Percentiles rank a stretch among this genome's conserved stretches.
Evolutionary conservation across 2,888 invertebrate species (phyloP).

Genomic region (Drosophila colorata): DNA sequence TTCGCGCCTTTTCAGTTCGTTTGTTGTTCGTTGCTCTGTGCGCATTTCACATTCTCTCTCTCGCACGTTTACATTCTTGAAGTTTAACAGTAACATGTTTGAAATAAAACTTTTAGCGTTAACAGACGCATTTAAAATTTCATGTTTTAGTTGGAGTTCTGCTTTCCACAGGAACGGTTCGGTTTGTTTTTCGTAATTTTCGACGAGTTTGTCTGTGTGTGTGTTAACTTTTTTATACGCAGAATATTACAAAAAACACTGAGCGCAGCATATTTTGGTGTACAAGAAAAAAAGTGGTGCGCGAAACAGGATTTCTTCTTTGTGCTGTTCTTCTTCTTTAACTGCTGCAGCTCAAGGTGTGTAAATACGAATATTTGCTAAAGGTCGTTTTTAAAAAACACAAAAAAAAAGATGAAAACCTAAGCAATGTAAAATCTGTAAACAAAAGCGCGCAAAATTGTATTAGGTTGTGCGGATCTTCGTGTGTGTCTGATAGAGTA

Average conservation of each 20-base stretch:
- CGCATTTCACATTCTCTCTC: not conserved
- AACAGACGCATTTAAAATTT: constrained; percentile 27
- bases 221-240: constrained; percentile 27
- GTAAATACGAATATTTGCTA: constrained; percentile 37
- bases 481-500: constrained; percentile 10
- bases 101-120: constrained; percentile 14
- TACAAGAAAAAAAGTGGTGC: constrained; percentile 54
- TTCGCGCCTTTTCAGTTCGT: constrained; percentile 1
- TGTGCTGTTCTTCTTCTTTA: constrained; percentile 10
- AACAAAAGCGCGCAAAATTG: constrained; percentile 42
- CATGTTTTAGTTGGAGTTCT: constrained; percentile 49
- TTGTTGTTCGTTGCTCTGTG: constrained; percentile 2
- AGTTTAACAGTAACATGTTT: constrained; percentile 20
- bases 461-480: not conserved
- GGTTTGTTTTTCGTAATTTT: not conserved
- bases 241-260: constrained; percentile 42
- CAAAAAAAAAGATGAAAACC: not conserved
- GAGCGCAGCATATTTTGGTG: constrained; percentile 50
- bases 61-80: not conserved
- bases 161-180: constrained; percentile 35
- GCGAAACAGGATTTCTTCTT: constrained; percentile 31
- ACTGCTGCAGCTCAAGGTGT: constrained; percentile 42
- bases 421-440: constrained; percentile 28
- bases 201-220: not conserved
- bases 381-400: constrained; percentile 7